Evolutionary conservation across 1,140 invertebrate genomes (phyloP), one percentile per base, ranked within the genome.

Genomic region (Chelonus insularis): DNA sequence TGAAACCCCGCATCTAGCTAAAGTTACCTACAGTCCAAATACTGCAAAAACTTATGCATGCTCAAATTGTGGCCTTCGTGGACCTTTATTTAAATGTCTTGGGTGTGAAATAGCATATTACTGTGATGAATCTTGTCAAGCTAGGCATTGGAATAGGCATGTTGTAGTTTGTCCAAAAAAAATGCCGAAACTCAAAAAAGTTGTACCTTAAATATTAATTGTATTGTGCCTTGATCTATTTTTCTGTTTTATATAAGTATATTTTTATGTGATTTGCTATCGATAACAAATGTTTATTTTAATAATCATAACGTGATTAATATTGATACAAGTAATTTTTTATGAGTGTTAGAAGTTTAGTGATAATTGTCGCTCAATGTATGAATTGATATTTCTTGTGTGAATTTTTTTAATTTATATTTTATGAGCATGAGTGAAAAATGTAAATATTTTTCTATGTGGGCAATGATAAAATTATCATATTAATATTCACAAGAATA

Each of bases 131-230:
- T 57, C 56, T 9, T 80, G 77, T 52, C 78, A 80, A 62, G 47
- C 68, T 9, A 69, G 70, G 21, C 78, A 80, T 21, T 80, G 78
- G 77, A 63, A 12, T 7, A n/a, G 68, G 6, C 78, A 80, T 37
- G 72, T 74, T 4, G 58, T 62, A 1, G 73, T 65, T 12, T 80
- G 77, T 56, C 73, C 73, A 0, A 79, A 78, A 51, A 77, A 72
- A 43, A 79, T 80, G 76, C 78, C 77, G 18, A 75, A 72, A 34
- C 62, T 79, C 1, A 77, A 78, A 20, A 79, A 79, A 66, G 68
- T 80, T 32, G 58, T 39, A 11, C 75, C 60, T 56, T 63, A 60
- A 63, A 37, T 2, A 39, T 58, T 51, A 34, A 36, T 48, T 5
- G n/a, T 43, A 20, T 48, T 39, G 25, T 52, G 32, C 14, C 43